Base-by-base conservation (phyloP, 2,797 vertebrate species). In the Acrossocheilus fasciatus region DNA sequence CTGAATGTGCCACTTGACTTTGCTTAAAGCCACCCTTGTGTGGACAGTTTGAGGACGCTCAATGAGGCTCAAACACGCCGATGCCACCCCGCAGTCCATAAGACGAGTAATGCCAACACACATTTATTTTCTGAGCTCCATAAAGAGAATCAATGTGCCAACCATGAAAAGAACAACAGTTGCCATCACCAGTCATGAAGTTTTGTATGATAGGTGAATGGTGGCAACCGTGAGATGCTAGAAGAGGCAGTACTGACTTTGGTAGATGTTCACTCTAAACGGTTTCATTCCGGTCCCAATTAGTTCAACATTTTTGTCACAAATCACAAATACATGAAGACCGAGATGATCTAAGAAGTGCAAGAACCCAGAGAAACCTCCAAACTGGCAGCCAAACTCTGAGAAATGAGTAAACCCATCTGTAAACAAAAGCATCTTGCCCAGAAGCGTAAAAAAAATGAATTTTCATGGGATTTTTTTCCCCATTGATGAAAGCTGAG, bases 1-100 rank as follows among this genome's bases (percentile, higher is more conserved):
- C 80, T 93, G 92, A 93, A 94, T 93, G 90, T 92, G 89, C 90
- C 92, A 93, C 94, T 95, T 94, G 92, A 95, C 94, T 94, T 92
- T 92, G 86, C 93, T 93, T 93, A 93, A 92, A 94, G 93, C 92
- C 91, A 88, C 87, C 90, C 91, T 92, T 76, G 62, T 75, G 57
- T 68, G 85, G 81, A 64, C 69, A 78, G 76, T 70, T 82, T 50
- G 66, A 47, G 57, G 84, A 85, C n/a, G 66, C 59, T 83, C 45
- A 87, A 72, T 90, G 91, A 91, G 88, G 43, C 83, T 89, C 82
- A 90, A 76, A 77, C 79, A 69, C 30, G 17, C 26, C 36, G 7
- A 88, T 90, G 86, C 81, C 84, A 90, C 41, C 74, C 45, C 26
- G 66, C 43, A 84, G 83, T 83, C 87, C 80, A 74, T 62, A 85